These are phyloP conservation scores for Cephus pulcher DNA, from an alignment of 2,888 invertebrate species.

Conservation along the genomic window DNA sequence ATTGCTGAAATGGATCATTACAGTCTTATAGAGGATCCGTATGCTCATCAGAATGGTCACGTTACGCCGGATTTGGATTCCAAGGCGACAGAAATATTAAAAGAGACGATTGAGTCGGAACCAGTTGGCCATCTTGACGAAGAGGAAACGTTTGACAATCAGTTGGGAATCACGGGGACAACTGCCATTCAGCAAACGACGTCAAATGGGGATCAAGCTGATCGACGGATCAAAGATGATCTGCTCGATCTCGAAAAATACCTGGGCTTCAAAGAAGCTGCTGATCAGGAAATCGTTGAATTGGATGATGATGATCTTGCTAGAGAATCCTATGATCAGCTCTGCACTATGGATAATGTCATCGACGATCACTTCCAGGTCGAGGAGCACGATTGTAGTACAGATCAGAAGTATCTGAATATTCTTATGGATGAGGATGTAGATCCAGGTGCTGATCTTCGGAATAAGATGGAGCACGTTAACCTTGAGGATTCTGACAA, in stretches of 20 bases:
- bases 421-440: conserved; percentile 11
- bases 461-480: not conserved
- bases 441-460: not conserved
- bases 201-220: not conserved
- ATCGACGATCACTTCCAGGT: not conserved
- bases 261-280: not conserved
- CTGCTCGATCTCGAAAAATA: not conserved
- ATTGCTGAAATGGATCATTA: conserved; percentile 54
- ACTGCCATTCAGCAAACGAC: conserved; percentile 22
- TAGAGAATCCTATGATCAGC: conserved; percentile 16
- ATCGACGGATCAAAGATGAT: not conserved
- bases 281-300: conserved; percentile 3
- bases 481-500: not conserved
- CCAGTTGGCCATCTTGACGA: conserved; percentile 4
- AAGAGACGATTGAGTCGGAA: conserved; percentile 13
- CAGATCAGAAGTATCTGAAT: not conserved
- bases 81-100: conserved; percentile 17
- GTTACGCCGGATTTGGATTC: conserved; percentile 28
- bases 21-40: conserved; percentile 47
- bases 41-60: conserved; percentile 53
- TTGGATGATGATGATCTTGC: conserved; percentile 12
- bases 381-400: not conserved
- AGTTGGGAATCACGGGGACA: conserved; percentile 17
- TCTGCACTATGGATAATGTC: not conserved
- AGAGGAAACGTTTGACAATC: conserved; percentile 20